Base-by-base conservation (phyloP, 2,888 invertebrate genomes). In the Alcis repandata region DNA sequence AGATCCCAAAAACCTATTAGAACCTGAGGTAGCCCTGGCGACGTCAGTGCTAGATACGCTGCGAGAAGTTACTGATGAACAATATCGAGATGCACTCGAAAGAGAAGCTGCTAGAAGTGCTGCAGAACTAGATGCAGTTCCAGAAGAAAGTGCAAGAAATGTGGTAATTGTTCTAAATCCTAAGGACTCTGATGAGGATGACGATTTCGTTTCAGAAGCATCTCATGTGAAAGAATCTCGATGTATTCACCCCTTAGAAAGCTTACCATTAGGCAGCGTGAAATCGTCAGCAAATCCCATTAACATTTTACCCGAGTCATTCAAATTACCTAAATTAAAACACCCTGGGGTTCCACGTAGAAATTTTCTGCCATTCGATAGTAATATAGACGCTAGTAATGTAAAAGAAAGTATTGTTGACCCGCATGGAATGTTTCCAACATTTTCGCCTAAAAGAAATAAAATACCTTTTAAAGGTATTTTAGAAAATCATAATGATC, bases 11-110 rank as follows among this genome's bases (percentile, higher is more conserved):
- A 91, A 89, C 0, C 77, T 93, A 8, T 76, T 93, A 15, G 86
- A 88, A 58, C 93, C 92, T 13, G 92, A 93, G 82, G 91, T 92
- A 10, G 88, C 81, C 19, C 82, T 93, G 0, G 92, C 91, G 1
- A 88, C 90, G 2, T 92, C 92, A 3, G 87, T 93, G 60, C 76
- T 93, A 19, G 82, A 91, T 70, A 92, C 92, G 1, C 71, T 93
- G 41, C 84, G 84, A 11, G 84, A 90, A 74, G 92, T 83, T 8
- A 92, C 92, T 0, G 90, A 92, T 45, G 87, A 90, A 70, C 92
- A 91, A 70, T 91, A 91, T 56, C 70, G 80, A 69, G 88, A 92
- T 10, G 93, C 92, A 0, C 73, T 92, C 22, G 87, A 82, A 9
- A 86, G 92, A 71, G 92, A 92, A 36, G 89, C 88, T 22, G 85